These are phyloP conservation scores for Tetramorium simillimum DNA, from an alignment of 1,140 invertebrate genomes.

Conservation along the genomic window DNA sequence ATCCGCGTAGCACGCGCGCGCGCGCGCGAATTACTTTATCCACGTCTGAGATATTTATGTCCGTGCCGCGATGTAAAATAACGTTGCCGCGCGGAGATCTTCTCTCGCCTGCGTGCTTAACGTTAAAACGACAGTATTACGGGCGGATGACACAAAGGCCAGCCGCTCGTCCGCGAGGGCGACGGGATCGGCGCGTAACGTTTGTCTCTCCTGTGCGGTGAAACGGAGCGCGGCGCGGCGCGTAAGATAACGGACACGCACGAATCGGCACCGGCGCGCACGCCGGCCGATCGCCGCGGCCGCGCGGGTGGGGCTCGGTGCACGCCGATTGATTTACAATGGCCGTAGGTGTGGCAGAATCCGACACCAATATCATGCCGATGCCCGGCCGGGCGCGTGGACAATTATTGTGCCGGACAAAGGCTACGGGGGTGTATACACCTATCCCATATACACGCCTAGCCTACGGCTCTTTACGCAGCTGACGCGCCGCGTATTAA, in stretches of 20 bases:
- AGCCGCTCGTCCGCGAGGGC: background rate
- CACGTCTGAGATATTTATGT: conserved; percentile 11
- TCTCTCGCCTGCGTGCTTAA: background rate
- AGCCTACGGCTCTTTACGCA: conserved; percentile 77
- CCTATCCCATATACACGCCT: conserved; percentile 44
- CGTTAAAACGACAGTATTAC: background rate
- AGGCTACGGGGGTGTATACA: conserved; percentile 74
- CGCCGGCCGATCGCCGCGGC: background rate
- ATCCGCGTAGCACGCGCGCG: background rate
- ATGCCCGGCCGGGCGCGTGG: conserved; percentile 67
- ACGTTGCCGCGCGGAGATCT: no score
- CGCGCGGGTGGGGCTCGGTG: background rate
- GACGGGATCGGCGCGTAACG: background rate
- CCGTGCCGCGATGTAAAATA: background rate
- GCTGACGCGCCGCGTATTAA: conserved; percentile 77
- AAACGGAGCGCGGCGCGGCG: background rate
- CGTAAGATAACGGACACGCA: conserved; percentile 27
- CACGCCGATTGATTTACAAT: conserved; percentile 78
- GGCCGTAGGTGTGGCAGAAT: conserved; percentile 76
- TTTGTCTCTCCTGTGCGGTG: background rate
- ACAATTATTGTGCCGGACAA: conserved; percentile 78
- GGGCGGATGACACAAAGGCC: background rate
- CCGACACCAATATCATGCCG: conserved; percentile 78
- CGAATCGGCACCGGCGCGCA: conserved; percentile 5
- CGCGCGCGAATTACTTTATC: background rate